A percentile compares a stretch with the other conserved stretches of the same genome.
phyloP scores from a whole-genome alignment of 2,797 vertebrate species.

The Catamblyrhynchus diadema region DNA sequence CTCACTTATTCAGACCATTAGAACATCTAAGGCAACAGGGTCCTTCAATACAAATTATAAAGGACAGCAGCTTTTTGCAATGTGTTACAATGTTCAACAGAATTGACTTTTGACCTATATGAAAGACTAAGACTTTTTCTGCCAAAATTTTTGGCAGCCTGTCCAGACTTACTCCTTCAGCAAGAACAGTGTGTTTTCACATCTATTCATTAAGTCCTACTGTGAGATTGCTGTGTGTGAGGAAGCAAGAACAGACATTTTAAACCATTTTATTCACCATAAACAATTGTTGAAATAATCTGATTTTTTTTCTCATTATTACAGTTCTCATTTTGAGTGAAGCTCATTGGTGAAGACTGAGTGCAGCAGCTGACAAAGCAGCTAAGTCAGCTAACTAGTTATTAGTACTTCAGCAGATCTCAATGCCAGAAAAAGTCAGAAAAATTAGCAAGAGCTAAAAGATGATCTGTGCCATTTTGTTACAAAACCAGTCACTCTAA shows the following conservation, averaged over 20 bases:
- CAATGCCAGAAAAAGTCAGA: neutral
- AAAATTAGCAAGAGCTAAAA: neutral
- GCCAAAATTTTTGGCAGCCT: conserved; percentile 31
- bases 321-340: neutral
- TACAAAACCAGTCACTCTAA: neutral
- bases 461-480: neutral
- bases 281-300: neutral
- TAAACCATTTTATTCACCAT: neutral
- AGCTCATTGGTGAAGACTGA: neutral
- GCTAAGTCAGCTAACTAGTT: neutral
- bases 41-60: conserved; percentile 26
- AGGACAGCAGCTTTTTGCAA: conserved; percentile 17
- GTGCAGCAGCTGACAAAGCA: neutral
- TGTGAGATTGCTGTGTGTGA: neutral
- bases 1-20: conserved; percentile 27
- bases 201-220: conserved; percentile 30
- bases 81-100: conserved; percentile 13
- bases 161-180: conserved; percentile 22
- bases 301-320: neutral
- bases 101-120: conserved; percentile 26
- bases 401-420: neutral
- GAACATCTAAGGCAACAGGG: neutral
- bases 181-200: conserved; percentile 31
- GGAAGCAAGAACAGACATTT: conserved; percentile 6
- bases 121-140: neutral